phyloP scores from a whole-genome alignment of 2,797 vertebrate genomes.

The Schizopygopsis pylzovi region DNA sequence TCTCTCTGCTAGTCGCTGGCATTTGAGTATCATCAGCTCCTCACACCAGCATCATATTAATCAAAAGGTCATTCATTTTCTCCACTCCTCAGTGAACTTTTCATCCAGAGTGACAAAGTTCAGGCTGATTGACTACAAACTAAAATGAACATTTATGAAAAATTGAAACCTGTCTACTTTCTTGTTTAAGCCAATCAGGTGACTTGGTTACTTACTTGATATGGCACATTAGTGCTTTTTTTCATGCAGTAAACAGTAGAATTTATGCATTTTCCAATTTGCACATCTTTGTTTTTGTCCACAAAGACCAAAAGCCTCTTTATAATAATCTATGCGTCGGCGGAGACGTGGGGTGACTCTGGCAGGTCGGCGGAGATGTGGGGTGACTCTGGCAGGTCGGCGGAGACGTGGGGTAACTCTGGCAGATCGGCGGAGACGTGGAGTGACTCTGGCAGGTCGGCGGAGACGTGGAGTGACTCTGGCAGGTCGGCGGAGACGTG shows the following conservation, averaged over 20 bases:
- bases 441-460: no score
- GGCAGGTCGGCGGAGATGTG: no score
- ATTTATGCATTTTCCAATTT: constrained; percentile 6
- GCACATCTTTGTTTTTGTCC: background rate
- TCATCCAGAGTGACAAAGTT: constrained; percentile 61
- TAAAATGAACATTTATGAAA: background rate
- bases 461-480: no score
- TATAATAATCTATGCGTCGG: background rate
- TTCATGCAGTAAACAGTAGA: background rate
- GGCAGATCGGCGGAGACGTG: no score
- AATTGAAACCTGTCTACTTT: constrained; percentile 4
- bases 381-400: no score
- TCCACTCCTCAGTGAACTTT: constrained; percentile 65
- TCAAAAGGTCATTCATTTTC: constrained; percentile 77
- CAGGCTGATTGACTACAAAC: background rate
- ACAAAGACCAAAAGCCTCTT: background rate
- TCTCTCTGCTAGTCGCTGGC: constrained; percentile 62
- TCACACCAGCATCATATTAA: constrained; percentile 66
- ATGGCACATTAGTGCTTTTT: background rate
- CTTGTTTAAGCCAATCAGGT: background rate
- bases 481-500: no score
- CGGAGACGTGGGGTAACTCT: no score
- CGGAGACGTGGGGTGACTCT: no score
- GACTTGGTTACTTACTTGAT: background rate
- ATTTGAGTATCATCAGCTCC: constrained; percentile 75